Evolutionary conservation across 2,888 invertebrate species (phyloP).

Genomic region (Hoplodrina ambigua): DNA sequence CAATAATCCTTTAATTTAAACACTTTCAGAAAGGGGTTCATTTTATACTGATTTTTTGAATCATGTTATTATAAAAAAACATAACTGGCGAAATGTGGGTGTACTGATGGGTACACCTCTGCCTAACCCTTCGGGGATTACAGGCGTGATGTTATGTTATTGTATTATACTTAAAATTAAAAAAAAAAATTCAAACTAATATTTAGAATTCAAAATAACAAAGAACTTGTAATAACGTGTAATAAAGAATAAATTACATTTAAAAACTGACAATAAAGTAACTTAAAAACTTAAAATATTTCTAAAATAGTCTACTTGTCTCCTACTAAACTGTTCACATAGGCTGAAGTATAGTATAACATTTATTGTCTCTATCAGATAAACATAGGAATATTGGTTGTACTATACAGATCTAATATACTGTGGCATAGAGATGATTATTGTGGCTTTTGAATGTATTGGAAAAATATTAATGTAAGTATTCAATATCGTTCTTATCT

Average conservation of each 20-base stretch:
- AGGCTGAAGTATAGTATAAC: not conserved
- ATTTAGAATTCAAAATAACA: slow-evolving; percentile 6
- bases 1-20: too few relatives aligned
- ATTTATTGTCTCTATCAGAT: not conserved
- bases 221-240: slow-evolving; percentile 37
- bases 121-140: too few relatives aligned
- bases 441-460: slow-evolving; percentile 3
- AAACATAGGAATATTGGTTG: slow-evolving; percentile 50
- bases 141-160: too few relatives aligned
- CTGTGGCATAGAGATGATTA: not conserved
- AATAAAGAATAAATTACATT: slow-evolving; percentile 55
- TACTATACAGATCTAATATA: slow-evolving; percentile 50
- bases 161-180: too few relatives aligned
- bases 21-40: not conserved
- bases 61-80: too few relatives aligned
- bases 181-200: too few relatives aligned
- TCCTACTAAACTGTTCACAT: not conserved
- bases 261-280: slow-evolving; percentile 35
- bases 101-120: too few relatives aligned
- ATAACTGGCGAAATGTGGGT: too few relatives aligned
- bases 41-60: not conserved
- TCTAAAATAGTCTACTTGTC: slow-evolving; percentile 44
- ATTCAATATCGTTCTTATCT: not conserved
- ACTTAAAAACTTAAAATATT: slow-evolving; percentile 48
- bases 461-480: not conserved